Conservation (phyloP, 2,888 invertebrate species). For the Fragum sueziense region DNA sequence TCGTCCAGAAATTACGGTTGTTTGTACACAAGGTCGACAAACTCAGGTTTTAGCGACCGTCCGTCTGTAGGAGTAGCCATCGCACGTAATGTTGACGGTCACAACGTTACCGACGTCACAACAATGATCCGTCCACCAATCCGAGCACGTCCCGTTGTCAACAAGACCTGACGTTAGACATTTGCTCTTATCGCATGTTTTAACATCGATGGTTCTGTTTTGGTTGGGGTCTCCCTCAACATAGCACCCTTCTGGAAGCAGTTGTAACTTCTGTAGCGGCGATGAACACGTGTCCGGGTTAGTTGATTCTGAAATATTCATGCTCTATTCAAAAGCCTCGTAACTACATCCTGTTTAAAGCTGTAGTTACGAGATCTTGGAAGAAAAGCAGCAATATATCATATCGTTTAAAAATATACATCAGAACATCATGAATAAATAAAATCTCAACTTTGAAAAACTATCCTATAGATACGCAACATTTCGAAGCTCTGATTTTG, state of each 20-base stretch:
- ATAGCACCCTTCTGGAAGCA: slow-evolving; percentile 22
- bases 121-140: slow-evolving; percentile 31
- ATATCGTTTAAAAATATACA: too few relatives aligned
- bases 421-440: too few relatives aligned
- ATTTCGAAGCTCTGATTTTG: too few relatives aligned
- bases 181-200: slow-evolving; percentile 21
- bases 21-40: slow-evolving; percentile 28
- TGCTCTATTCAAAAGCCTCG: too few relatives aligned
- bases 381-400: too few relatives aligned
- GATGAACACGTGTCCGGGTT: slow-evolving; percentile 18
- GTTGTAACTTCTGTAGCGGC: slow-evolving; percentile 12
- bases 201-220: slow-evolving; percentile 26
- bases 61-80: slow-evolving; percentile 34
- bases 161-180: slow-evolving; percentile 30
- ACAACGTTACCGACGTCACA: slow-evolving; percentile 24
- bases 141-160: slow-evolving; percentile 40
- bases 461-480: too few relatives aligned
- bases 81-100: slow-evolving; percentile 27
- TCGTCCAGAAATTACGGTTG: slow-evolving; percentile 25
- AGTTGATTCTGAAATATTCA: neutral
- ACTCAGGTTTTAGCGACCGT: slow-evolving; percentile 32
- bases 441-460: too few relatives aligned
- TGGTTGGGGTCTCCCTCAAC: slow-evolving; percentile 14
- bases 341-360: too few relatives aligned
- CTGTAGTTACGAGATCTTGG: too few relatives aligned